Conservation (phyloP, 1,140 invertebrate genomes). For the Dreissena polymorpha region DNA sequence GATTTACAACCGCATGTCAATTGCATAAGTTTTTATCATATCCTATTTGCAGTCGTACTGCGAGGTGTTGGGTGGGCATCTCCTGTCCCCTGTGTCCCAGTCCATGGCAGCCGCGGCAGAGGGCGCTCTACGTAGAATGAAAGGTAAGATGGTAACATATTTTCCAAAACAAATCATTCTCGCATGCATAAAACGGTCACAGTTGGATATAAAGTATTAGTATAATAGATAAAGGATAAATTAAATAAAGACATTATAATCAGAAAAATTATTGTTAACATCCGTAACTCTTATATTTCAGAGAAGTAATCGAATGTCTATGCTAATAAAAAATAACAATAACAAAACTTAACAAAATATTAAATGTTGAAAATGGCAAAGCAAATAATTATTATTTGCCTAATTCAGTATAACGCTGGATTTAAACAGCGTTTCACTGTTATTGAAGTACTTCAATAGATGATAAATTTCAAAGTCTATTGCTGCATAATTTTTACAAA, state of each 20-base stretch:
- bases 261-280: not conserved
- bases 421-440: too few species aligned
- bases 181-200: too few species aligned
- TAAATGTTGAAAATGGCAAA: not conserved
- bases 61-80: not conserved
- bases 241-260: too few species aligned
- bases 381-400: too few species aligned
- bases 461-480: too few species aligned
- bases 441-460: too few species aligned
- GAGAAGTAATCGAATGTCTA: not conserved
- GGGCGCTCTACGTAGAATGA: conserved; percentile 11
- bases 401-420: too few species aligned
- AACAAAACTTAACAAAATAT: too few species aligned
- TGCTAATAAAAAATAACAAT: not conserved
- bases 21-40: not conserved
- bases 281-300: not conserved
- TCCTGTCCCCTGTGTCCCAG: not conserved
- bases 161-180: not conserved
- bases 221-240: too few species aligned
- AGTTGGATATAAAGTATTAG: too few species aligned
- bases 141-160: conserved; percentile 11
- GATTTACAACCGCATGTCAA: not conserved
- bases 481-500: too few species aligned
- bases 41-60: conserved; percentile 20
- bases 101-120: conserved; percentile 5